Evolutionary conservation across 2,113 vertebrate genomes (phyloP), one percentile per base, ranked within the genome.

Genomic region (Cyprinodon brontotheroides): DNA sequence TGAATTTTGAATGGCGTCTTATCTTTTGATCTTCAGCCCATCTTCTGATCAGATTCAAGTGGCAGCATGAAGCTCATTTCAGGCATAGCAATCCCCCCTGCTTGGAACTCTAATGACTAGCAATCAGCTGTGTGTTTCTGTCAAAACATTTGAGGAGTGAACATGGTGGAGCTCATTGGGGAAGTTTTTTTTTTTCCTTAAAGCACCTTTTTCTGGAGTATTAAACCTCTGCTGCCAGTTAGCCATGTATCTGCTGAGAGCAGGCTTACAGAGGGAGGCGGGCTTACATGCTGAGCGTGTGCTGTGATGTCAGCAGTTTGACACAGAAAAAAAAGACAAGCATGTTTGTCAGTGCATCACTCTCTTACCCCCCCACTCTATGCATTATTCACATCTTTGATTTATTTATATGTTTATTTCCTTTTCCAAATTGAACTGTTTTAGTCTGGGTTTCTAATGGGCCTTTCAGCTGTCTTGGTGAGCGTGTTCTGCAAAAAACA

Each of bases 371-470:
- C 53, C 17, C 8, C 20, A 11, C 10, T 70, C 79, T 68, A 87
- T 92, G 72, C 69, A 90, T 92, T 86, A 90, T 89, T 93, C 43
- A 92, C 88, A 72, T 43, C 0, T 77, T 50, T 82, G 65, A 85
- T 91, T 91, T 85, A 85, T 92, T 91, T 77, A 84, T 87, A 76
- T 87, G 83, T 90, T 87, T 85, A 84, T 90, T 78, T 86, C 79
- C 80, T 73, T 81, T 85, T 87, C 53, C 65, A 84, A 89, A 76
- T 74, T 59, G 68, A 61, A 65, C 63, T 78, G 75, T 85, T 89
- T 82, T 81, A 65, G 65, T 37, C 61, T 61, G 77, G 20, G 62
- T 87, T 90, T 87, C 68, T 67, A 72, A 86, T 86, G 74, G 38
- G 62, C 64, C 50, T 87, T 89, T 89, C 73, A 77, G 64, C 65